Conservation (phyloP, 2,797 vertebrate genomes). For the Gastrophryne carolinensis region DNA sequence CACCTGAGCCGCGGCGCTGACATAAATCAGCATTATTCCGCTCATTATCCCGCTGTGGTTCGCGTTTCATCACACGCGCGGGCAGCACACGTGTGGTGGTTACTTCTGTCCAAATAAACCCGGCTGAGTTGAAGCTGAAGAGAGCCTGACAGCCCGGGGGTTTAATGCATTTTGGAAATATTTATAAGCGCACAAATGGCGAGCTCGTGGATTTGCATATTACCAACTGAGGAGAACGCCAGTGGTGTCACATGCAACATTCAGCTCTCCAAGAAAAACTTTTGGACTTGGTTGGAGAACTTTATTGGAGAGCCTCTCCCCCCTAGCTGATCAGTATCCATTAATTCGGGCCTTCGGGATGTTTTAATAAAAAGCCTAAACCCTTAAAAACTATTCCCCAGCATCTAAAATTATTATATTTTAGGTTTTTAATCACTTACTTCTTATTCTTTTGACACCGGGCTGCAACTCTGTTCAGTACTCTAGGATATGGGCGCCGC, state of each 20-base stretch:
- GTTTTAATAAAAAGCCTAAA: too few species aligned
- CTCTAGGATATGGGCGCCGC: too few species aligned
- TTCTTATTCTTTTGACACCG: too few species aligned
- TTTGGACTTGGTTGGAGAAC: too few species aligned
- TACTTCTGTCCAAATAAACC: slow-evolving; percentile 26
- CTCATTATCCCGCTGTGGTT: neutral
- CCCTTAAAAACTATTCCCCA: too few species aligned
- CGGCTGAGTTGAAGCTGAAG: slow-evolving; percentile 22
- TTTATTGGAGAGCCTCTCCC: too few species aligned
- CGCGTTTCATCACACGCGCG: slow-evolving; percentile 11
- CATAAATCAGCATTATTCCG: slow-evolving; percentile 28
- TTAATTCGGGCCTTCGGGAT: too few species aligned
- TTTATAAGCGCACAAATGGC: neutral
- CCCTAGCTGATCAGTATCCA: too few species aligned
- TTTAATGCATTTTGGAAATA: slow-evolving; percentile 1
- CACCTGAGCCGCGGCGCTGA: neutral
- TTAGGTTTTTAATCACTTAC: too few species aligned
- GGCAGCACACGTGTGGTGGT: neutral
- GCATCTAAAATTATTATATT: too few species aligned
- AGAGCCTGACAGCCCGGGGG: neutral
- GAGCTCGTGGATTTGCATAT: slow-evolving; percentile 8
- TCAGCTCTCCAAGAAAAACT: too few species aligned
- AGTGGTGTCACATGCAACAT: neutral
- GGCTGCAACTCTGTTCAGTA: too few species aligned
- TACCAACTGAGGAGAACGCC: neutral